phyloP scores from a whole-genome alignment of 2,888 invertebrate genomes.

The Drosophila nigricruria region DNA sequence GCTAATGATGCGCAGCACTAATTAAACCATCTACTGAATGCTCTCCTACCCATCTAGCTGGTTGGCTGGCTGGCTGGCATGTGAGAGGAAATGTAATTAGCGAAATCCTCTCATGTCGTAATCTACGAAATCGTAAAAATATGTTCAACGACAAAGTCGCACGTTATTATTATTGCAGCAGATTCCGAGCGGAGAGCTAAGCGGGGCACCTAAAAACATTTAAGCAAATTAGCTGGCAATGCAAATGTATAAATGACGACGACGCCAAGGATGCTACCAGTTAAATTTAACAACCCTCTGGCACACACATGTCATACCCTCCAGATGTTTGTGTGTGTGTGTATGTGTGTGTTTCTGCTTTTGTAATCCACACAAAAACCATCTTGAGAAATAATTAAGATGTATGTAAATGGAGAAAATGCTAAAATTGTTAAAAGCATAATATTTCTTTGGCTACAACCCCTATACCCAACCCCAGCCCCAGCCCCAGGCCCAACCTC shows the following conservation, averaged over 20 bases:
- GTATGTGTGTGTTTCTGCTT: constrained; percentile 26
- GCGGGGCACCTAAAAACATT: constrained; percentile 72
- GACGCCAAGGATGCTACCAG: constrained; percentile 70
- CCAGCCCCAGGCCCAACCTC: constrained; percentile 15
- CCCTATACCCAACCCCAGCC: constrained; percentile 28
- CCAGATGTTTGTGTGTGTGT: constrained; percentile 9
- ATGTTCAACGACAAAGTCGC: constrained; percentile 72
- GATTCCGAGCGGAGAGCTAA: constrained; percentile 11
- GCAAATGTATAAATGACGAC: constrained; percentile 81
- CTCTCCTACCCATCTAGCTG: not conserved
- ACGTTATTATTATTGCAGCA: constrained; percentile 75
- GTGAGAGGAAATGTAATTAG: constrained; percentile 67
- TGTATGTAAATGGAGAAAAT: constrained; percentile 82
- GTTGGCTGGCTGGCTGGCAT: not conserved
- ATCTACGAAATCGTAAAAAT: constrained; percentile 77
- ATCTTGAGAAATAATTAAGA: constrained; percentile 85
- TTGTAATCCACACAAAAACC: constrained; percentile 72
- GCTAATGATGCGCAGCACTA: constrained; percentile 69
- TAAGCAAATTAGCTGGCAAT: constrained; percentile 80
- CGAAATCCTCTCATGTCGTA: constrained; percentile 71
- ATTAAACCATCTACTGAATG: constrained; percentile 55
- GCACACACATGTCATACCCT: constrained; percentile 30
- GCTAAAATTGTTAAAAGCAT: constrained; percentile 78
- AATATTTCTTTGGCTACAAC: constrained; percentile 69
- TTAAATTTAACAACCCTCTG: constrained; percentile 70